A percentile compares a stretch with the other conserved stretches of the same genome.
phyloP scores from a whole-genome alignment of 2,113 vertebrate species.

The Marcusenius ussheri region DNA sequence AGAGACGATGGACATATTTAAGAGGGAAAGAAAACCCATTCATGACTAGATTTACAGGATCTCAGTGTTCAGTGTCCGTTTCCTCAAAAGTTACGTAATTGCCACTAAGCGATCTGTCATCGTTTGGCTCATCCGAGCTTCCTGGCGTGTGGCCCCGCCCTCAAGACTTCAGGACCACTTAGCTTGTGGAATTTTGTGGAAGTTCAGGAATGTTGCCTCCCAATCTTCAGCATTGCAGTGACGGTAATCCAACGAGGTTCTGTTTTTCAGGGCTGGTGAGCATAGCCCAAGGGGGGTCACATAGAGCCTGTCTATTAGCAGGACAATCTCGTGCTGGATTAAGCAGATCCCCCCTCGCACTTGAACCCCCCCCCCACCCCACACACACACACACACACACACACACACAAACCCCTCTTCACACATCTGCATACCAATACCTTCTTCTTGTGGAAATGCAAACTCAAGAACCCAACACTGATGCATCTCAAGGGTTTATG shows the following conservation, averaged over 20 bases:
- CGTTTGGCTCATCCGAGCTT: neutral
- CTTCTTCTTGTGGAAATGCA: neutral
- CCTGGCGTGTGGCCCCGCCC: neutral
- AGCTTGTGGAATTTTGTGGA: no score
- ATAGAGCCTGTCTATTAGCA: constrained; percentile 49
- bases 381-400: neutral
- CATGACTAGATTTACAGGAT: neutral
- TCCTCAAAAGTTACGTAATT: constrained; percentile 23
- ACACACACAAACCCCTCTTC: neutral
- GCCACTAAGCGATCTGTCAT: constrained; percentile 26
- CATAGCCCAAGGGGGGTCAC: constrained; percentile 40
- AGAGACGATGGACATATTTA: neutral
- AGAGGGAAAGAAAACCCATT: neutral
- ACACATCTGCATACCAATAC: neutral
- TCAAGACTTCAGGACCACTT: neutral
- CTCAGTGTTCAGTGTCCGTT: neutral
- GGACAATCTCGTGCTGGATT: constrained; percentile 46
- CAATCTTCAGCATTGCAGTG: neutral
- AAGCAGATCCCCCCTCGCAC: constrained; percentile 21
- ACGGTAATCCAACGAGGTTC: constrained; percentile 31
- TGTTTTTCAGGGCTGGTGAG: constrained; percentile 24
- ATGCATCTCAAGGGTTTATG: neutral
- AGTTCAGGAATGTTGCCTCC: neutral
- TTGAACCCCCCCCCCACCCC: no score
- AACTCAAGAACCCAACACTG: neutral